Evolutionary conservation across 2,113 vertebrate species (phyloP).

Genomic region (Brachirus orientalis): DNA sequence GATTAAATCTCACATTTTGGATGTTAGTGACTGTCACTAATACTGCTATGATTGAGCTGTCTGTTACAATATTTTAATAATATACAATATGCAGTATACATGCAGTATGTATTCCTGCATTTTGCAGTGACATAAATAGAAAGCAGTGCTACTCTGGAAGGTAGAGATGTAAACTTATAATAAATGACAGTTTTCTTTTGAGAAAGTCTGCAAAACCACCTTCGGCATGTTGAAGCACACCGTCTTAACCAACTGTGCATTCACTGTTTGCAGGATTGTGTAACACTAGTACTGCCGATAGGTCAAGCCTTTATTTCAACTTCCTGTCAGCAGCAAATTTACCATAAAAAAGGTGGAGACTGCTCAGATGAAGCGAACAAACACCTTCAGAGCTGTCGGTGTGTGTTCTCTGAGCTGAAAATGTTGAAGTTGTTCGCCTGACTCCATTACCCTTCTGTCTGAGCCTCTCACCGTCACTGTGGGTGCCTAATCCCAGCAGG

Average conservation of each 20-base stretch:
- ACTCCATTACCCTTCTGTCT: slow-evolving; percentile 28
- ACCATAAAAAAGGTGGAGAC: not conserved
- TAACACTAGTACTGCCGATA: not conserved
- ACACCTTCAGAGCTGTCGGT: slow-evolving; percentile 11
- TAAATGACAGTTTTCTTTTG: too few relatives aligned
- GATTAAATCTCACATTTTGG: too few relatives aligned
- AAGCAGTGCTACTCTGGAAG: too few relatives aligned
- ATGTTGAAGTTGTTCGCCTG: slow-evolving; percentile 5
- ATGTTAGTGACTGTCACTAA: too few relatives aligned
- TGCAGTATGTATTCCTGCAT: too few relatives aligned
- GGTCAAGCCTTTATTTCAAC: not conserved
- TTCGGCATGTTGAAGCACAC: not conserved
- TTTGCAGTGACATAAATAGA: too few relatives aligned
- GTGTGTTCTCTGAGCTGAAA: slow-evolving; percentile 12
- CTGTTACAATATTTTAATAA: too few relatives aligned
- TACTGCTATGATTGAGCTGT: too few relatives aligned
- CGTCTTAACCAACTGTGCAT: not conserved
- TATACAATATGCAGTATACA: too few relatives aligned
- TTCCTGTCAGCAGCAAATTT: slow-evolving; percentile 22
- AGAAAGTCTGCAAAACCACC: not conserved
- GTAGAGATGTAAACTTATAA: too few relatives aligned
- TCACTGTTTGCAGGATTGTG: not conserved
- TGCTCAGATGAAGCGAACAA: slow-evolving; percentile 3
- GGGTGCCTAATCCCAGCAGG: slow-evolving; percentile 6
- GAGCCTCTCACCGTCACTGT: slow-evolving; percentile 8